phyloP scores from a whole-genome alignment of 2,113 vertebrate genomes.

The Anoplopoma fimbria region DNA sequence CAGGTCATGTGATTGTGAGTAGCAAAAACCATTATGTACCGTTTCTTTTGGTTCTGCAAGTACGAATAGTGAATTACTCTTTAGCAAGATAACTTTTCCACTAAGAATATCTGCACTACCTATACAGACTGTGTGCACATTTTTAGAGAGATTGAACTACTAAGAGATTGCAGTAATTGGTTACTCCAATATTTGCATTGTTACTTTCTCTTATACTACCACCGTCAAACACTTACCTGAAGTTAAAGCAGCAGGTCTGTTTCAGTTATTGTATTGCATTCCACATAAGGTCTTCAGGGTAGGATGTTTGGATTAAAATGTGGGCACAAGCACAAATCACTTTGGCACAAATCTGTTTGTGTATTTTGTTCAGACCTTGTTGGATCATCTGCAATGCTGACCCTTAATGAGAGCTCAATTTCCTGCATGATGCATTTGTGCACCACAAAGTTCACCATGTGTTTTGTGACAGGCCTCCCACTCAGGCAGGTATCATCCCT shows the following conservation, averaged over 20 bases:
- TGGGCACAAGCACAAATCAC: background rate
- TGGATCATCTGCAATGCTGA: slow-evolving; percentile 19
- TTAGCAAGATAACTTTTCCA: background rate
- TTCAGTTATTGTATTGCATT: background rate
- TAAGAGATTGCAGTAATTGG: background rate
- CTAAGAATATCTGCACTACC: background rate
- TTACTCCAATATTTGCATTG: background rate
- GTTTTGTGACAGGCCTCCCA: slow-evolving; percentile 44
- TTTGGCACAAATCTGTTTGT: slow-evolving; percentile 10
- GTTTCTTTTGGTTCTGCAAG: slow-evolving; percentile 14
- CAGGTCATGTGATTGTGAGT: slow-evolving; percentile 58
- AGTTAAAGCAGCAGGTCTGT: slow-evolving; percentile 2
- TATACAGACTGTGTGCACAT: background rate
- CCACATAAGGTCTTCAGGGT: background rate
- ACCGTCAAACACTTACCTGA: background rate
- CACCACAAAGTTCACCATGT: slow-evolving; percentile 28
- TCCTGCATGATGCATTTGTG: slow-evolving; percentile 25
- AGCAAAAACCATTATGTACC: slow-evolving; percentile 14
- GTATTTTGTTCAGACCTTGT: slow-evolving; percentile 12
- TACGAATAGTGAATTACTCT: background rate
- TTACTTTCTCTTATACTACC: background rate
- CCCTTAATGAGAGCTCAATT: slow-evolving; percentile 43
- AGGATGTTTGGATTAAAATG: slow-evolving; percentile 24
- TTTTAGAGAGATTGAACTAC: background rate
- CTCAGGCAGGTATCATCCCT: slow-evolving; percentile 44